A percentile compares a stretch with the other conserved stretches of the same genome.
Evolutionary conservation across 2,888 invertebrate species (phyloP).

Genomic region (Melinopterus prodromus): DNA sequence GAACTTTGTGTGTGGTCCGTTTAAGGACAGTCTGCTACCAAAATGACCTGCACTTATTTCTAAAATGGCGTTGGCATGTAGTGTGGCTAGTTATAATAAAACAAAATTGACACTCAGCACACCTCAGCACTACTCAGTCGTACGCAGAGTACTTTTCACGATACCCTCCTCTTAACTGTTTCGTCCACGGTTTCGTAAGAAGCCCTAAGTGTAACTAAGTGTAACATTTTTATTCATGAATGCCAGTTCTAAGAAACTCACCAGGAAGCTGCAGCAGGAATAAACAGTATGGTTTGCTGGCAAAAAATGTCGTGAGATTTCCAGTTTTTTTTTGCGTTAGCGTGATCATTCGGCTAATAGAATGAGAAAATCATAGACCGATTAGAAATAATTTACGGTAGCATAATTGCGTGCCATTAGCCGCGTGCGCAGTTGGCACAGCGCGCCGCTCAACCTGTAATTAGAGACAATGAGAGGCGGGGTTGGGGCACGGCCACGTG

Average conservation of each 20-base stretch:
- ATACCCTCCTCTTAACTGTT: neutral
- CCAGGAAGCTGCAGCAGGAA: no score
- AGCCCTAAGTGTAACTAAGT: no score
- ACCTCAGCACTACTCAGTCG: neutral
- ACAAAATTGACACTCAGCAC: slow-evolving; percentile 4
- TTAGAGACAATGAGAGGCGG: slow-evolving; percentile 59
- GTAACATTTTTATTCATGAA: no score
- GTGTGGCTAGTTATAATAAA: neutral
- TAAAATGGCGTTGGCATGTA: slow-evolving; percentile 4
- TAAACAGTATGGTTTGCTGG: no score
- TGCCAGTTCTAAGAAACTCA: no score
- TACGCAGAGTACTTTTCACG: neutral
- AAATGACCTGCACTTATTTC: neutral
- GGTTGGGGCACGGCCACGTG: slow-evolving; percentile 47
- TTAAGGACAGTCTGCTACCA: neutral
- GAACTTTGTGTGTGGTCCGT: neutral
- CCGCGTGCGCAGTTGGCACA: slow-evolving; percentile 44
- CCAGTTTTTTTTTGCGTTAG: neutral
- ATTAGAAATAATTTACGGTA: slow-evolving; percentile 53
- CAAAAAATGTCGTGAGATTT: neutral
- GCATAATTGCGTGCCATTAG: slow-evolving; percentile 58
- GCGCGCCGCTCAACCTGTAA: slow-evolving; percentile 53
- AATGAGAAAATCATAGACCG: slow-evolving; percentile 37
- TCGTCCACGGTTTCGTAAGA: neutral
- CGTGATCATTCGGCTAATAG: neutral